Base-by-base conservation (phyloP, 2,888 invertebrate species). In the Punctoribates punctum region DNA sequence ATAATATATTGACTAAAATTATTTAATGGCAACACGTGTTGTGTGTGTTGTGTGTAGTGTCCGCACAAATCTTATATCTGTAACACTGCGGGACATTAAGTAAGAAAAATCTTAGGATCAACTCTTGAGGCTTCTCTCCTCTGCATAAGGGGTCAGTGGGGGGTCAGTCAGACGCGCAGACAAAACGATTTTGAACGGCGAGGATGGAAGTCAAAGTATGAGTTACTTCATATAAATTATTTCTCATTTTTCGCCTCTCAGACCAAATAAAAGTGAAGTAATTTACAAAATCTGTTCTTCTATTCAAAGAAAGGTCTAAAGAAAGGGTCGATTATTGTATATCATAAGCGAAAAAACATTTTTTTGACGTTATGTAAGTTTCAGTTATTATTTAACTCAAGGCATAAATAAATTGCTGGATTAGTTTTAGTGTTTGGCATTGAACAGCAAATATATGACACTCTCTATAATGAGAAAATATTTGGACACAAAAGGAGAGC, bases 41-140 rank as follows among this genome's bases (percentile, higher is more conserved):
- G 23, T 54, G 20, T 54, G 1, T 67, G 65, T 72, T n/a, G n/a
- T n/a, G n/a, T n/a, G n/a, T n/a, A n/a, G 48, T 72, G 72, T 72
- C 72, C 72, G 48, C 48, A 72, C 72, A 72, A 23, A 48, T 42
- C 72, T 72, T 48, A 48, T 72, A 72, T 72, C 48, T 72, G 72
- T 72, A 72, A 72, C 72, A 48, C 72, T 48, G 72, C 72, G 72
- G 46, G 72, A 72, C 48, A 25, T 48, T 25, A 46, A 72, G 38
- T 57, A 57, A 57, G 23, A 57, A 57, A 57, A 20, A 51, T 57
- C 23, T 57, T 57, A 57, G 25, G 57, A 20, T 25, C 57, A 23
- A 57, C 23, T 57, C 23, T 23, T 57, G 57, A 20, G 23, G 20
- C 20, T 23, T 23, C 60, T 60, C 20, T 23, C 5, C 60, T 29